phyloP scores from a whole-genome alignment of 2,113 vertebrate genomes.

The Notechis scutatus region DNA sequence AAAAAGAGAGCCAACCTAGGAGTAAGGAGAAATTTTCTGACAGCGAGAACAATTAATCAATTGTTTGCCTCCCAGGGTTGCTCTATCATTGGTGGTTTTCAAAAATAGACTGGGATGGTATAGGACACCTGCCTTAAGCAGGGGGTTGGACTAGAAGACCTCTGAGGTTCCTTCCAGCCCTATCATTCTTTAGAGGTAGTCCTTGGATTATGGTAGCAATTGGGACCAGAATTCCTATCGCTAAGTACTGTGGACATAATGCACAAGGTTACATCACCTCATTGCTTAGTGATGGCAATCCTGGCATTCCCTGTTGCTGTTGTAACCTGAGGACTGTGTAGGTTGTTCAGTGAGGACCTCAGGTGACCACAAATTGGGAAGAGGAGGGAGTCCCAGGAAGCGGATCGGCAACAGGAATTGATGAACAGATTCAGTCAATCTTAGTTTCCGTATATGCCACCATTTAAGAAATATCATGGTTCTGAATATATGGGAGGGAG shows the following conservation, averaged over 20 bases:
- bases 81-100: too few relatives aligned
- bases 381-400: neutral
- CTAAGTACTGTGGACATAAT: neutral
- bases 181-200: neutral
- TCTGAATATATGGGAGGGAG: neutral
- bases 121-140: too few relatives aligned
- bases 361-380: neutral
- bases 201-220: neutral
- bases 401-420: neutral
- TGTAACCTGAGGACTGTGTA: neutral
- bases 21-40: too few relatives aligned
- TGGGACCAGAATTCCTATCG: neutral
- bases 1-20: too few relatives aligned
- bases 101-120: too few relatives aligned
- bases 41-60: too few relatives aligned
- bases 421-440: neutral
- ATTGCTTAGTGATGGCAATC: neutral
- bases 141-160: too few relatives aligned
- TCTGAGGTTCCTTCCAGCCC: too few relatives aligned
- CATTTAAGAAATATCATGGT: neutral
- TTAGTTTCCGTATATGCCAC: too few relatives aligned
- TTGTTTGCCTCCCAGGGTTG: too few relatives aligned
- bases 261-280: neutral
- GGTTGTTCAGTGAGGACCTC: neutral
- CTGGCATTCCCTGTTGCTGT: neutral